A percentile compares a stretch with the other conserved stretches of the same genome.
Conservation (phyloP, 2,113 vertebrate species). For the Xiphophorus hellerii region DNA sequence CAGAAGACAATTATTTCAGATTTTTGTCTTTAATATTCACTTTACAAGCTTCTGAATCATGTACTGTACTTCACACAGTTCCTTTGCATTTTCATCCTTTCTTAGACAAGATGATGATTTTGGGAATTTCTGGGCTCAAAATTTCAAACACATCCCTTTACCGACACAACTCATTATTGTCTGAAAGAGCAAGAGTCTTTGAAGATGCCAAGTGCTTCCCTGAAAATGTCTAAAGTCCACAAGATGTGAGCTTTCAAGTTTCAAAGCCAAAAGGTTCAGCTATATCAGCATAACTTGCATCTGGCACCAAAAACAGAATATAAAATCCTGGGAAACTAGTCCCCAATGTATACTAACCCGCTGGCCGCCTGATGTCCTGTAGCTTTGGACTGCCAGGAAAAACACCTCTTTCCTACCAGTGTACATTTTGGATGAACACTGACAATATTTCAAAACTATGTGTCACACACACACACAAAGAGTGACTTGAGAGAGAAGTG, state of each 20-base stretch:
- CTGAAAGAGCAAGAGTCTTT: background rate
- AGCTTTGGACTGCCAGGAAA: background rate
- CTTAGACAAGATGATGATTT: background rate
- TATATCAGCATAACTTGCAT: slow-evolving; percentile 38
- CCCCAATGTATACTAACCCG: background rate
- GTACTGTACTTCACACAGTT: background rate
- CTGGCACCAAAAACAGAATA: background rate
- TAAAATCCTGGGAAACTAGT: background rate
- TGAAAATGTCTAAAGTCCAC: slow-evolving; percentile 50
- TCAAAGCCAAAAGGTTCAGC: slow-evolving; percentile 62
- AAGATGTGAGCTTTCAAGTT: slow-evolving; percentile 50
- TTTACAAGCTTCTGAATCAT: background rate
- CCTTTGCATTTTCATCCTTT: background rate
- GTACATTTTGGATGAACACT: background rate
- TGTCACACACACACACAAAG: background rate
- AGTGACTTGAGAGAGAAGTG: background rate
- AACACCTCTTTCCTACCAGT: background rate
- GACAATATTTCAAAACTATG: background rate
- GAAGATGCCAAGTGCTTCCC: slow-evolving; percentile 6
- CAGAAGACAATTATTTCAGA: background rate
- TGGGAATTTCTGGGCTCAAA: background rate
- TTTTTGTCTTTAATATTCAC: background rate
- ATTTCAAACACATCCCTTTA: background rate
- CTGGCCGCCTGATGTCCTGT: background rate
- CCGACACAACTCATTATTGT: background rate